These are phyloP conservation scores for Gopherus evgoodei DNA, from an alignment of 2,113 vertebrate species.

Conservation along the genomic window DNA sequence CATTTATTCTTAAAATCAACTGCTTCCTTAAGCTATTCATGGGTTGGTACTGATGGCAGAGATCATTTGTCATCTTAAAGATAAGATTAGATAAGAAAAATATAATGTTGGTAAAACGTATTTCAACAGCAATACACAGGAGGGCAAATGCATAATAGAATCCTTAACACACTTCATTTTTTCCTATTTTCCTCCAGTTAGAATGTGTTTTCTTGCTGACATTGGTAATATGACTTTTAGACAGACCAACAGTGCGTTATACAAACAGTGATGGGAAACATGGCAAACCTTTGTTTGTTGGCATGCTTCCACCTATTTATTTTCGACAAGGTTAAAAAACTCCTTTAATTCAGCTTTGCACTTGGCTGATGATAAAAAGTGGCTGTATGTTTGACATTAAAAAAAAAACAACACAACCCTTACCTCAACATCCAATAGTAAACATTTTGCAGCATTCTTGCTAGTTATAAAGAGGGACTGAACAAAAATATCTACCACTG, in stretches of 20 bases:
- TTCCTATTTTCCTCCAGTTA: not conserved
- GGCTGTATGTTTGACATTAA: not conserved
- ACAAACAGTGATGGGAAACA: constrained; percentile 1
- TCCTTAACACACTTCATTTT: not conserved
- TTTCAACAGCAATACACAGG: not conserved
- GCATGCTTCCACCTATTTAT: not conserved
- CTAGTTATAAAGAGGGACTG: not conserved
- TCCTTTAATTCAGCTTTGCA: constrained; percentile 35
- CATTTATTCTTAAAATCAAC: not conserved
- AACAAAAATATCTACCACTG: not conserved
- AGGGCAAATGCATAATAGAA: not conserved
- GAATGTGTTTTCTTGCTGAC: not conserved
- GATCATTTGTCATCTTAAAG: not conserved
- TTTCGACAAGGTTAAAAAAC: constrained; percentile 33
- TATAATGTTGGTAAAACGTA: not conserved
- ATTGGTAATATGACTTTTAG: not conserved
- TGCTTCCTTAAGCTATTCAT: not conserved
- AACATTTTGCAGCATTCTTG: not conserved
- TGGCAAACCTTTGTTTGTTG: not conserved
- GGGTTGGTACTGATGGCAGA: not conserved
- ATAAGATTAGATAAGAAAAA: not conserved
- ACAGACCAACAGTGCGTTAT: not conserved
- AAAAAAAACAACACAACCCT: not conserved
- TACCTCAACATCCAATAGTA: not conserved
- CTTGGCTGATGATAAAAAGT: constrained; percentile 16